These are phyloP conservation scores for Gerris buenoi DNA, from an alignment of 1,140 invertebrate genomes.

Conservation along the genomic window DNA sequence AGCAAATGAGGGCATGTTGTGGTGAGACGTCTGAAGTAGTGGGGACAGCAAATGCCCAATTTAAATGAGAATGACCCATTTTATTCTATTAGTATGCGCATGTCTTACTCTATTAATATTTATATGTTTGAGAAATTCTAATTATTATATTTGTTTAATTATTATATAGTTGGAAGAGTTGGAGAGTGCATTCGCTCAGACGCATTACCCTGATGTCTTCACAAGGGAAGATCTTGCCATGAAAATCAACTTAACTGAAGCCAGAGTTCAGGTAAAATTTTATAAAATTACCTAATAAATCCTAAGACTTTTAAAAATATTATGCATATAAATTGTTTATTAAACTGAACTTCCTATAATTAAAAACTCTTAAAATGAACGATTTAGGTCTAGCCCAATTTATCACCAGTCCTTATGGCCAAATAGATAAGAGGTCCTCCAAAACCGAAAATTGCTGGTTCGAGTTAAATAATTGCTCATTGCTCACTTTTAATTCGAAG, in stretches of 20 bases:
- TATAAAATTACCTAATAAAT: too few relatives aligned
- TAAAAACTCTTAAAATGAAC: too few relatives aligned
- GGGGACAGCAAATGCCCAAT: too few relatives aligned
- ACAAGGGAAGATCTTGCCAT: conserved; percentile 93
- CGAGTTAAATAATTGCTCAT: too few relatives aligned
- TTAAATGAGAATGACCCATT: too few relatives aligned
- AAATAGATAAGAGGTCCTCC: not conserved
- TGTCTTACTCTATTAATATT: not conserved
- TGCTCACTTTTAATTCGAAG: too few relatives aligned
- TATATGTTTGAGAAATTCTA: not conserved
- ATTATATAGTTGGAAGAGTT: conserved; percentile 72
- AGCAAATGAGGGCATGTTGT: too few relatives aligned
- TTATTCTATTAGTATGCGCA: not conserved
- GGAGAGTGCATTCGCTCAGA: conserved; percentile 92
- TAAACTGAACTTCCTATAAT: too few relatives aligned
- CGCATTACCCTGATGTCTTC: conserved; percentile 96
- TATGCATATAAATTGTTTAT: too few relatives aligned
- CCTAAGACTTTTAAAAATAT: too few relatives aligned
- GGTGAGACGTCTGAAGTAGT: too few relatives aligned
- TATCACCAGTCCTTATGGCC: not conserved
- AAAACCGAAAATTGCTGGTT: not conserved
- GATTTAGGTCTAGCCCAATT: too few relatives aligned
- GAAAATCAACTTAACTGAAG: conserved; percentile 95
- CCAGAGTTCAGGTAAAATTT: conserved; percentile 90
- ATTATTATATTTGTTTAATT: conserved; percentile 13